These are phyloP conservation scores for Spodoptera exigua DNA, from an alignment of 2,888 invertebrate genomes.

Conservation along the genomic window DNA sequence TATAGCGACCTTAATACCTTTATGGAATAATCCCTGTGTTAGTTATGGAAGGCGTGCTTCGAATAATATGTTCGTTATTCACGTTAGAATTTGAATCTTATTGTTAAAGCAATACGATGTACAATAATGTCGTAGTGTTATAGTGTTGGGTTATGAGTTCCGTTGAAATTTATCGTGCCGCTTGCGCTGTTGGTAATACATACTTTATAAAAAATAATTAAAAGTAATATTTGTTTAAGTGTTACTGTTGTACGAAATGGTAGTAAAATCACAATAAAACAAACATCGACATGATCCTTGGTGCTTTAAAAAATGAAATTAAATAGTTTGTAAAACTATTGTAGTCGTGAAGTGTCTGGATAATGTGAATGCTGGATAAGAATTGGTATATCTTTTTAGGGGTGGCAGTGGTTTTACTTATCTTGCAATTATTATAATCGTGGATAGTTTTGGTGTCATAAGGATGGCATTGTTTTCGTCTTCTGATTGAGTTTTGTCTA, in stretches of 20 bases:
- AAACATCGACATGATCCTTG: slow-evolving; percentile 1
- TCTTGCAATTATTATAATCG: slow-evolving; percentile 11
- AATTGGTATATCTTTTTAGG: slow-evolving; percentile 2
- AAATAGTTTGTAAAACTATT: slow-evolving; percentile 3
- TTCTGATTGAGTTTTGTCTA: slow-evolving; percentile 53
- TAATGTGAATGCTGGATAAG: slow-evolving; percentile 2
- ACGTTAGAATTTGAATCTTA: slow-evolving; percentile 29
- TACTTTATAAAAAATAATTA: slow-evolving; percentile 53
- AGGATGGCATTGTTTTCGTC: slow-evolving; percentile 32
- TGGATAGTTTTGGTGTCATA: slow-evolving; percentile 1
- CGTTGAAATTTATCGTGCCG: slow-evolving; percentile 56
- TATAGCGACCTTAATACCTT: slow-evolving; percentile 41
- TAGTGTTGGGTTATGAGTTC: slow-evolving; percentile 46
- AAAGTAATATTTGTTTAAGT: slow-evolving; percentile 29
- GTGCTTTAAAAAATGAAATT: slow-evolving; percentile 7
- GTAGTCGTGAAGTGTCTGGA: not conserved
- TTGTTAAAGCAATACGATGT: slow-evolving; percentile 8
- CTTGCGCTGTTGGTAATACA: slow-evolving; percentile 47
- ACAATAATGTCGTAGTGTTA: slow-evolving; percentile 10
- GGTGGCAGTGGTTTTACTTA: slow-evolving; percentile 3
- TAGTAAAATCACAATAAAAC: slow-evolving; percentile 7
- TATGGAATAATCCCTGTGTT: slow-evolving; percentile 50
- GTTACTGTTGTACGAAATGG: slow-evolving; percentile 19
- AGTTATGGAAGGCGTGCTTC: slow-evolving; percentile 45
- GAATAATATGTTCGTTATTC: slow-evolving; percentile 50